Percentiles rank a stretch among this genome's conserved stretches.
phyloP scores from a whole-genome alignment of 2,113 vertebrate genomes.

The human (Homo sapiens) region DNA sequence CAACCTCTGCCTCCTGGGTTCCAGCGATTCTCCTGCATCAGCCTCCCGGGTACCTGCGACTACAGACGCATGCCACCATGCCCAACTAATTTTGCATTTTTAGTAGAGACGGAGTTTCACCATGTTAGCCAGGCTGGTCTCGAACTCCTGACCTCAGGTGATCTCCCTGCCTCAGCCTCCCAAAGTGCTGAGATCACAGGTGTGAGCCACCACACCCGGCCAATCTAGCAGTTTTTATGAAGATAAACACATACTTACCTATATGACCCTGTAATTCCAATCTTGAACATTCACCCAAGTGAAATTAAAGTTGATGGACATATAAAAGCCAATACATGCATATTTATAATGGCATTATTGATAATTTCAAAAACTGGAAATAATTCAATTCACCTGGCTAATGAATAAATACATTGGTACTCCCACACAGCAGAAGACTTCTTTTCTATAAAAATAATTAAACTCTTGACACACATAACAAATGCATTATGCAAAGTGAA shows the following conservation, averaged over 20 bases:
- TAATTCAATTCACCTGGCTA: not conserved
- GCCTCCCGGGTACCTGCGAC: too few relatives aligned
- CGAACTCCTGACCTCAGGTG: too few relatives aligned
- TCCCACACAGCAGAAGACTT: not conserved
- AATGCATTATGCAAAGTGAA: not conserved
- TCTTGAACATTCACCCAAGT: not conserved
- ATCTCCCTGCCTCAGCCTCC: too few relatives aligned
- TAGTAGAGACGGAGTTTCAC: too few relatives aligned
- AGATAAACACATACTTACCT: not conserved
- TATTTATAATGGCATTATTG: not conserved
- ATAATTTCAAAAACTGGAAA: conserved; percentile 39
- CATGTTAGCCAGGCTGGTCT: too few relatives aligned
- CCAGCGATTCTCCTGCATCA: too few relatives aligned
- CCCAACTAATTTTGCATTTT: too few relatives aligned
- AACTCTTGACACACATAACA: not conserved
- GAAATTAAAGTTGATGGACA: conserved; percentile 19
- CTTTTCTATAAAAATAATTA: not conserved
- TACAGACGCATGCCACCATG: too few relatives aligned
- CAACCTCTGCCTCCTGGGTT: too few relatives aligned
- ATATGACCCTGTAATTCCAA: not conserved
- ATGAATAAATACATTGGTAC: not conserved
- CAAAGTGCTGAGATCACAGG: too few relatives aligned
- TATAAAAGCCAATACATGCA: not conserved
- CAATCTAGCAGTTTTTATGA: not conserved
- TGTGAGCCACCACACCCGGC: too few relatives aligned